Evolutionary conservation across 2,113 vertebrate species (phyloP).

Genomic region (Odocoileus virginianus): DNA sequence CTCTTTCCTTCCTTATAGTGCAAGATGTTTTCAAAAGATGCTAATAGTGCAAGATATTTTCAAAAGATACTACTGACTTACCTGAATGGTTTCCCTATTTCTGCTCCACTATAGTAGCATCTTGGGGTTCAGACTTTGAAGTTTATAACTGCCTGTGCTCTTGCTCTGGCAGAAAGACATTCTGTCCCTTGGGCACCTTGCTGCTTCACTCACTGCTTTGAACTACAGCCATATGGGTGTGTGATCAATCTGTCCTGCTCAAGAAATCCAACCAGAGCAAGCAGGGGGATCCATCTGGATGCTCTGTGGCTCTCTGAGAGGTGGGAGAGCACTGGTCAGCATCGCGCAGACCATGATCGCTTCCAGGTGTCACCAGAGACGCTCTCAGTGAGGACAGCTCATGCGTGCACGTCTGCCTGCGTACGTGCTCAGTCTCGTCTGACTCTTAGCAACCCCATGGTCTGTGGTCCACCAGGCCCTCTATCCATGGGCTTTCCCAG

Average conservation of each 20-base stretch:
- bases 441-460: not conserved
- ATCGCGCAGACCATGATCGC: not conserved
- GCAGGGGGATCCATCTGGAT: not conserved
- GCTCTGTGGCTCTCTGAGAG: not conserved
- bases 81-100: not conserved
- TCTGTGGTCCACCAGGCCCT: not conserved
- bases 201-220: constrained; percentile 30
- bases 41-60: not conserved
- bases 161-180: constrained; percentile 34
- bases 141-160: constrained; percentile 17
- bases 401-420: not conserved
- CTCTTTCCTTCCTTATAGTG: not conserved
- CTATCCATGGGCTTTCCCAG: not conserved
- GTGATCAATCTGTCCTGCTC: constrained; percentile 48
- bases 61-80: not conserved
- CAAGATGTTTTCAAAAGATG: not conserved
- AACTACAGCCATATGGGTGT: constrained; percentile 35
- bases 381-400: not conserved
- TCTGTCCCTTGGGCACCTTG: constrained; percentile 34
- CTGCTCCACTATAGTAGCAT: not conserved
- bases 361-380: not conserved
- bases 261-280: not conserved
- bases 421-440: not conserved
- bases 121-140: not conserved
- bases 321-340: not conserved